A percentile compares a stretch with the other conserved stretches of the same genome.
Conservation (phyloP, 2,797 vertebrate genomes). For the Platalea minor region DNA sequence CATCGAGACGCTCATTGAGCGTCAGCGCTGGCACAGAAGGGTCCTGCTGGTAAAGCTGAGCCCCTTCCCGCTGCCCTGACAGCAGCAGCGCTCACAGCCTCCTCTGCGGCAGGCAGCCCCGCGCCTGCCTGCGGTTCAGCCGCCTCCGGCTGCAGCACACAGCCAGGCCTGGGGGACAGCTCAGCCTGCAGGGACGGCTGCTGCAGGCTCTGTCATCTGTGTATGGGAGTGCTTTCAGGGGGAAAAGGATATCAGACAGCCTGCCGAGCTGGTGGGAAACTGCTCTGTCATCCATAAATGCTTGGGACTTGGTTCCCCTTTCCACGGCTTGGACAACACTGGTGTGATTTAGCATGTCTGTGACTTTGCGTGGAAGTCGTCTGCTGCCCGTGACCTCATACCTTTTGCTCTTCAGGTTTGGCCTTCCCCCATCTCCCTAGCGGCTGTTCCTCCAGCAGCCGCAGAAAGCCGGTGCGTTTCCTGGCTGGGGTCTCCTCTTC, state of each 20-base stretch:
- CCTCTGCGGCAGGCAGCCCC: not conserved
- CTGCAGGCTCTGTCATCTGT: not conserved
- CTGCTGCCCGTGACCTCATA: not conserved
- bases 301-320: not conserved
- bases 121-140: not conserved
- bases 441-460: not conserved
- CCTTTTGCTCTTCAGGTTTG: not conserved
- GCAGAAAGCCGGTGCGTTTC: fast-evolving
- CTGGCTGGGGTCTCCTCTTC: not conserved
- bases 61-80: not conserved
- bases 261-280: not conserved
- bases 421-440: not conserved
- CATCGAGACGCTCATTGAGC: fast-evolving
- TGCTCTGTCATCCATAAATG: not conserved
- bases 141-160: not conserved
- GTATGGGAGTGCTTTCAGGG: not conserved
- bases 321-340: not conserved
- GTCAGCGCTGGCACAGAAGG: not conserved
- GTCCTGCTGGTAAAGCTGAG: not conserved
- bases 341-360: not conserved
- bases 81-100: not conserved
- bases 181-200: not conserved
- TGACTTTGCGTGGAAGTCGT: not conserved
- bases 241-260: not conserved
- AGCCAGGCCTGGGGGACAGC: not conserved